Percentiles rank a stretch among this genome's conserved stretches.
Conservation (phyloP, 2,113 vertebrate genomes). For the Oncorhynchus keta region DNA sequence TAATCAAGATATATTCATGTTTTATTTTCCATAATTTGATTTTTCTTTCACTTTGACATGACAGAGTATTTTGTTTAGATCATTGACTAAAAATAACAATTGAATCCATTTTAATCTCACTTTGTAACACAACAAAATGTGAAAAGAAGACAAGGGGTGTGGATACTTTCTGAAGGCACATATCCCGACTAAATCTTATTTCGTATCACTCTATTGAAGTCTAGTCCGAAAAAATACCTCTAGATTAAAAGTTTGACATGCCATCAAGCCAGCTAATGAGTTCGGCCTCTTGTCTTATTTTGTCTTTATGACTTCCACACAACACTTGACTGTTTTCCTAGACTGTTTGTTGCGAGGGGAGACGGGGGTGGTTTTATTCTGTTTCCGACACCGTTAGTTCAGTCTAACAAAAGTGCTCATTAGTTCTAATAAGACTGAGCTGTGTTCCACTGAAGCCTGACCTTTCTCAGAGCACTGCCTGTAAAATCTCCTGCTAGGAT, state of each 20-base stretch:
- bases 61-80: too few relatives aligned
- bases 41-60: too few relatives aligned
- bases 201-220: neutral
- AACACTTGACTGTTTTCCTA: neutral
- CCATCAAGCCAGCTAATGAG: neutral
- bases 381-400: constrained; percentile 56
- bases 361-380: constrained; percentile 16
- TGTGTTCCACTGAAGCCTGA: constrained; percentile 80
- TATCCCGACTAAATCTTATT: too few relatives aligned
- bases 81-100: too few relatives aligned
- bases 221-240: neutral
- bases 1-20: too few relatives aligned
- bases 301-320: neutral
- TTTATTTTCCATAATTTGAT: too few relatives aligned
- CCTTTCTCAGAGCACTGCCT: constrained; percentile 83
- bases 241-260: neutral
- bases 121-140: too few relatives aligned
- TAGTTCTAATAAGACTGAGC: constrained; percentile 77
- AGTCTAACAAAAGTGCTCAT: constrained; percentile 79
- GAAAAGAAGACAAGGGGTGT: too few relatives aligned
- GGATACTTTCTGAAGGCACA: too few relatives aligned
- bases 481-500: constrained; percentile 74
- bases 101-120: too few relatives aligned
- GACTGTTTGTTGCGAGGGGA: neutral
- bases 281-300: neutral